Base-by-base conservation (phyloP, 1,140 invertebrate genomes). In the Papilio polytes region DNA sequence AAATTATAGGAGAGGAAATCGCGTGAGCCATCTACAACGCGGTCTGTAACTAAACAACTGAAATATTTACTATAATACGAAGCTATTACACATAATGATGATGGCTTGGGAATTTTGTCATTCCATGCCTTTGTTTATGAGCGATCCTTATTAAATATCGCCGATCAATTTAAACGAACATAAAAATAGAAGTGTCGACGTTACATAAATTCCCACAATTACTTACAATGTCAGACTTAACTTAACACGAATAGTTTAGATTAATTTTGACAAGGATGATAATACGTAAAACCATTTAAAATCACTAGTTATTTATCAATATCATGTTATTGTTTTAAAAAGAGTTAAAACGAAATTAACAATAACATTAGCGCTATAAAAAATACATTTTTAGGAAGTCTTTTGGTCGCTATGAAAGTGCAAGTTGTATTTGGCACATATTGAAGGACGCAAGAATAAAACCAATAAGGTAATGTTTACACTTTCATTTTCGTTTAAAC, bases 11-110 rank as follows among this genome's bases (percentile, higher is more conserved):
- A 48, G 73, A 82, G 76, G 76, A 82, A 87, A 90, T 90, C 84
- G 89, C 88, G 89, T 91, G 91, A 82, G 73, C 82, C 83, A 74
- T 77, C 73, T 85, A 82, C 87, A 63, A 44, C 82, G 83, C 82
- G 74, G 86, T 87, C 89, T 88, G 88, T 91, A 90, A 90, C 87
- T 91, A 92, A 90, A 92, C 90, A 89, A 88, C 90, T 90, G 88
- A 91, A 93, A 92, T 90, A 90, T 92, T 90, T 83, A 88, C 87
- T 86, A 84, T 91, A 91, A 92, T 89, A 87, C 87, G 87, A 86
- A 88, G 83, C 88, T 85, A 91, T 93, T 92, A 93, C 79, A 86
- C 53, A 63, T 94, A 94, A 94, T 92, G 91, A 92, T 94, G 90
- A 92, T 93, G 87, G 89, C 88, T 86, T 92, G 89, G 86, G 89